Base-by-base conservation (phyloP, 2,113 vertebrate genomes). In the Microtus richardsoni region DNA sequence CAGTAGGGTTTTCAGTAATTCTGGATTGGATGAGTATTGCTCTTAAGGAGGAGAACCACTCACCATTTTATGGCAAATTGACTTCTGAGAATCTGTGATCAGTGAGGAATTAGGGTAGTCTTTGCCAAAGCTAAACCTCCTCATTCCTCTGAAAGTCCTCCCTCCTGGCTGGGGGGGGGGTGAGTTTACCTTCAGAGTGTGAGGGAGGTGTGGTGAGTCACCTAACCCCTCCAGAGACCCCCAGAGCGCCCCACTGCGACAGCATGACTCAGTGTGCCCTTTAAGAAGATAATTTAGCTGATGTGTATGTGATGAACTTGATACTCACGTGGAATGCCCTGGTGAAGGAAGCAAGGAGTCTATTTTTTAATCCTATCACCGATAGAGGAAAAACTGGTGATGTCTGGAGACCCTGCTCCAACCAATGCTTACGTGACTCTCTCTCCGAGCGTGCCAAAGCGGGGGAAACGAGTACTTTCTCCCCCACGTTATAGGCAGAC, bases 71-170 rank as follows among this genome's bases (percentile, higher is more conserved):
- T 28, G 71, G 71, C 87, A 97, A 96, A 96, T 90, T 88, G 93
- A 94, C 89, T 93, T 96, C 74, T 83, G 83, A 89, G 91, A 92
- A 91, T 97, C 89, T 93, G 79, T 89, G 87, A 87, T 75, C 62
- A 73, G 73, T 64, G 82, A 60, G 96, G 95, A 93, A 84, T 89
- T 62, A 4, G 58, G 41, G 49, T 19, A 60, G 77, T 33, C 71
- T 87, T 58, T 70, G 89, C 93, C 89, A 88, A 82, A 82, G 75
- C 85, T 84, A n/a, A 36, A 36, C 66, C 28, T 41, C 68, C 41
- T 70, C 85, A 82, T 24, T 64, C 82, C 77, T 91, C 33, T 44
- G 14, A 30, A 52, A 22, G 70, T 11, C 49, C 54, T 66, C 62
- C 54, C 54, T 47, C 58, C 39, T 14, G 24, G 12, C 19, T 8